Base-by-base conservation (phyloP, 2,113 vertebrate genomes). In the Talpa occidentalis region DNA sequence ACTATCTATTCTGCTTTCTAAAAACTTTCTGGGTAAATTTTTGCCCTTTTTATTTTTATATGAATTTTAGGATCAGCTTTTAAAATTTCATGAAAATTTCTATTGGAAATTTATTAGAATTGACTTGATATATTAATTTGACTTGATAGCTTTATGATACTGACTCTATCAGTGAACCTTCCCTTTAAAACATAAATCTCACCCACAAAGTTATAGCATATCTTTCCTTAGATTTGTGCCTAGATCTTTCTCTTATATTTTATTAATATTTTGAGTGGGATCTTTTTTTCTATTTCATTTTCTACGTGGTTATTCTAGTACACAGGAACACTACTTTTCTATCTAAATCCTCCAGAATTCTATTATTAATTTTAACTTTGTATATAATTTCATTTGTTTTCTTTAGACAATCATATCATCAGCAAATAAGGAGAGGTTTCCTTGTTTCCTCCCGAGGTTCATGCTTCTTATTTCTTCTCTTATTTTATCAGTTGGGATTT, bases 61-160 rank as follows among this genome's bases (percentile, higher is more conserved):
- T 40, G 26, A 10, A 47, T 85, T 88, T 85, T 78, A 81, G 35
- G 21, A 77, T 64, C 9, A 80, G 19, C 28, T 94, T 86, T 91
- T 78, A 4, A 93, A 93, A 54, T 72, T 66, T 78, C 35, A 77
- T 91, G 19, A 49, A 52, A 66, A 77, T 77, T 64, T 87, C 30
- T 74, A 56, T 32, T 79, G 11, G 5, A 78, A 67, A 95, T 93
- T 93, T 30, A 89, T 32, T 74, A 4, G 26, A 67, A 90, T 86
- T 90, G 40, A 67, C 30, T 54, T 86, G 69, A 26, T 76, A 14
- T 52, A 44, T 72, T n/a, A 84, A 42, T 72, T 54, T 90, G 52
- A 44, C 26, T 64, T 83, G 24, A 8, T 76, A 74, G 77, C 19
- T 77, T 90, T 78, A 54, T 90, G 54, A 37, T 56, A 78, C 12